Base-by-base conservation (phyloP, 2,888 invertebrate genomes). In the Anticlea derivata region DNA sequence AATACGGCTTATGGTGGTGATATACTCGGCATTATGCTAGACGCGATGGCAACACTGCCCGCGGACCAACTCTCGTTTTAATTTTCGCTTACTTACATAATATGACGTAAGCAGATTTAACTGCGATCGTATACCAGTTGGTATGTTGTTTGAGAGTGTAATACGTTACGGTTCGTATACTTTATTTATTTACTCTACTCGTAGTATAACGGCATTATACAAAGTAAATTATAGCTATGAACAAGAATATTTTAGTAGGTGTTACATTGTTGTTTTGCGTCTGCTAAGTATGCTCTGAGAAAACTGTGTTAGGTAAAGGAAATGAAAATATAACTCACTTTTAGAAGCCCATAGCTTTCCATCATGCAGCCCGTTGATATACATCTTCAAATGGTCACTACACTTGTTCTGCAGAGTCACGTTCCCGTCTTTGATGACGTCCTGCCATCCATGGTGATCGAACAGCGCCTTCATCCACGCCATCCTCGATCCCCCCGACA, bases 331-430 rank as follows among this genome's bases (percentile, higher is more conserved):
- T 17, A 2, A 93, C 95, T 94, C 77, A 96, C 96, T 95, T 89
- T 94, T 94, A 24, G 95, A 94, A 6, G 96, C 96, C 96, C 96
- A 96, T 31, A 93, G 84, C 60, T 93, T 92, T 46, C 94, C 95
- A 44, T 92, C 92, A 55, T 91, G 91, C 10, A 96, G 84, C 0
- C 94, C 94, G 13, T 85, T 80, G 70, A 89, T 57, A 55, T 90
- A 90, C 85, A 83, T 68, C 91, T 90, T 67, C 91, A 95, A 61
- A 87, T 93, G 74, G 69, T 88, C 48, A 92, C 86, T 45, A 91
- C 94, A 70, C 77, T 86, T 81, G 8, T 61, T 50, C n/a, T 83
- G 74, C 33, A 87, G 58, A 1, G 75, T 65, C 20, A 75, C 46
- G n/a, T 88, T 89, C n/a, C 92, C 88, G 48, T 91, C 91, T 26